Base-by-base conservation (phyloP, 2,113 vertebrate species). In the Lophura nycthemera region DNA sequence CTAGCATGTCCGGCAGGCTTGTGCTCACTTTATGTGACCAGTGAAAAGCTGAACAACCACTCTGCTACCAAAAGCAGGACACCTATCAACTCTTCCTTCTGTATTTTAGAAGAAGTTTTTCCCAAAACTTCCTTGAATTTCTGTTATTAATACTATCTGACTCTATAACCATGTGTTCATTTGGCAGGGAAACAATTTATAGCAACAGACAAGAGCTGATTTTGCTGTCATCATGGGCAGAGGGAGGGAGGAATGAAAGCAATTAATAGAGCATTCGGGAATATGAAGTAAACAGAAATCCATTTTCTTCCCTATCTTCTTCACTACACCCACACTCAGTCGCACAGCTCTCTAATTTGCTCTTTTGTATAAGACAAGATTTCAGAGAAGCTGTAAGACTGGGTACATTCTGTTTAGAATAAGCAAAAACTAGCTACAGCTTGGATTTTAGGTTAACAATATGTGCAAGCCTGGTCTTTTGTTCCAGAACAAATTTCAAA, bases 241-340 rank as follows among this genome's bases (percentile, higher is more conserved):
- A 83, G 18, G 6, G 38, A 88, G n/a, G 50, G 88, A 77, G 71
- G 95, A 89, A 93, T 29, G 48, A 92, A 79, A 96, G n/a, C 50
- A 94, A 83, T 92, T 86, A 90, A 73, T 43, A 86, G 64, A 83
- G 14, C 59, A 63, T 91, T 80, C 73, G 40, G 27, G 72, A 45
- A 63, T 89, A 83, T 25, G 69, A 88, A 91, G 47, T 77, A 91
- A 88, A 96, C 36, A 91, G 63, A 95, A 92, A 91, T 63, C 72
- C 30, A 70, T 94, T 94, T 60, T 92, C 56, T 91, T 95, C 42
- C 42, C 30, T 87, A 76, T 21, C 48, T 92, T 6, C n/a, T 86
- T 45, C 85, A 13, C 45, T 86, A 86, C 92, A 83, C 93, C 78
- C 85, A 96, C 83, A 79, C 18, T 6, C 29, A 64, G n/a, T 42